Conservation (phyloP, 2,113 vertebrate genomes). For the Pomatorhinus ruficollis region DNA sequence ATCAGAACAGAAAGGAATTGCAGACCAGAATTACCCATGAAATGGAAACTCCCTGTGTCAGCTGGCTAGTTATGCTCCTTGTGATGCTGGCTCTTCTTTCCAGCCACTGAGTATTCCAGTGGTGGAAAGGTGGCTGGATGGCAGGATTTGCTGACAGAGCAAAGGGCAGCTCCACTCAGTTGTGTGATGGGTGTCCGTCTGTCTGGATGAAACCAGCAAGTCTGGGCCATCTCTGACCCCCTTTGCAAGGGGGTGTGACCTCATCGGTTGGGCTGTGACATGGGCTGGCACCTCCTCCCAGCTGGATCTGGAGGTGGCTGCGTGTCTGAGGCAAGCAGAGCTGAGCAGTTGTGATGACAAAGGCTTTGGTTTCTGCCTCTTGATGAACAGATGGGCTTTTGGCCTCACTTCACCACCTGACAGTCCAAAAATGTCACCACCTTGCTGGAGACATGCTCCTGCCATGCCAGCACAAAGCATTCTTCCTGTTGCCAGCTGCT, state of each 20-base stretch:
- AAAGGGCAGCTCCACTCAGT: neutral
- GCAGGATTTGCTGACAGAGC: neutral
- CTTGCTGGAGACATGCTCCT: neutral
- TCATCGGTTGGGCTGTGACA: neutral
- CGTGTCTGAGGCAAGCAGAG: neutral
- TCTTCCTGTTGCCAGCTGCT: neutral
- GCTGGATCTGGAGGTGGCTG: neutral
- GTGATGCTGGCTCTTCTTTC: neutral
- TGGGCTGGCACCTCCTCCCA: neutral
- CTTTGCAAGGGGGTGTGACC: neutral
- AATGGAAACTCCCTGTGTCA: neutral
- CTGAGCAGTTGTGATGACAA: neutral
- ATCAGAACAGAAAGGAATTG: neutral
- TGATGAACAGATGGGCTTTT: neutral
- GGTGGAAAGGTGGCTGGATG: neutral
- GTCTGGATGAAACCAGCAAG: neutral
- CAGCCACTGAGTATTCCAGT: neutral
- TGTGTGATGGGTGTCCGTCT: accelerated
- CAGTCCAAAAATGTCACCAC: neutral
- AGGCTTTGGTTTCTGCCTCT: conserved; percentile 1
- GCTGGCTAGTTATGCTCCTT: neutral
- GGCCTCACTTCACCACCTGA: neutral
- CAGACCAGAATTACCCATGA: neutral
- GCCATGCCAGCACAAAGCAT: neutral
- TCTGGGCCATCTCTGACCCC: neutral